Base-by-base conservation (phyloP, 2,113 vertebrate genomes). In the Sorex fumeus region DNA sequence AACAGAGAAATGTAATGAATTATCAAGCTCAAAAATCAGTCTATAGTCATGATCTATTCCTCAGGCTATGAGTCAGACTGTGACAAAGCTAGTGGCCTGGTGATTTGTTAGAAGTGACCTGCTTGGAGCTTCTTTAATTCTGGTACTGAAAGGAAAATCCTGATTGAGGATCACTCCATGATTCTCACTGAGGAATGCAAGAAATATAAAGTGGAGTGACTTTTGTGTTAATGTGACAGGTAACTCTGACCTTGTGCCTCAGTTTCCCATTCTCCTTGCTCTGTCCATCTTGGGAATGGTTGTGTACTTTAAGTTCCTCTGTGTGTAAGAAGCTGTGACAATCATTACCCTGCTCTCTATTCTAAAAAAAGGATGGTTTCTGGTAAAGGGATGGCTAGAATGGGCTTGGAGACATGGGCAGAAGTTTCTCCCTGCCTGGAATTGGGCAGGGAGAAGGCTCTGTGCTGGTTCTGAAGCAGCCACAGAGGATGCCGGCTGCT, bases 401-500 rank as follows among this genome's bases (percentile, higher is more conserved):
- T 23, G 23, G 2, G 66, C 3, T n/a, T 18, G 6, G 18, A 4
- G 9, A 7, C 13, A 9, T 27, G 2, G 1, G 0, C 30, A 3
- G 15, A 27, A 40, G 71, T 32, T 43, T 25, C 3, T 32, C 45
- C 50, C 60, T 76, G 6, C 66, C 45, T 78, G 53, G 23, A 27
- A 6, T 16, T 32, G 19, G 27, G 3, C 3, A 66, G 71, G 30
- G 25, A 90, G 60, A 28, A 79, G 60, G 15, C 16, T 19, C 75
- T 66, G 19, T 78, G 34, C 76, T 32, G 40, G 15, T 1, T 0
- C 27, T 30, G 28, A 47, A 30, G 83, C 45, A 87, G 81, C 62
- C 53, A 11, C 4, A 25, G 47, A 36, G 23, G 30, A 71, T 34
- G 28, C 30, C 69, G 1, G 40, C 8, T 23, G 53, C n/a, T 16